Evolutionary conservation across 2,113 vertebrate genomes (phyloP).

Genomic region (Corvus hawaiiensis): DNA sequence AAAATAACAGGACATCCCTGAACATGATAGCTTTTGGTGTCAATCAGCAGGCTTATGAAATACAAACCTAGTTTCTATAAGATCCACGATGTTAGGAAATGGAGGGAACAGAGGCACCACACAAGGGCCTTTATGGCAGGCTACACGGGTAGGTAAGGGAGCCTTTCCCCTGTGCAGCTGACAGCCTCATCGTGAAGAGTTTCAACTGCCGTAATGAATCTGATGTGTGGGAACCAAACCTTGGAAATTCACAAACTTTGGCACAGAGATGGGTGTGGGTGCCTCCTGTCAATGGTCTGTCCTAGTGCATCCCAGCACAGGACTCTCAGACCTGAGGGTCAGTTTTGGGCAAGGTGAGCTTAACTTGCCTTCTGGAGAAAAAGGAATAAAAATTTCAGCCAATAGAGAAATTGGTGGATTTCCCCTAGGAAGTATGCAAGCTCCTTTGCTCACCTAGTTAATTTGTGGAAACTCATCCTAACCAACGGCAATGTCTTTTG

Average conservation of each 20-base stretch:
- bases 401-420: not conserved
- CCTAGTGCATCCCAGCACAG: too few species aligned
- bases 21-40: not conserved
- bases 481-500: not conserved
- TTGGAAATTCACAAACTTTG: not conserved
- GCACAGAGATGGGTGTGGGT: accelerated
- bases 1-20: not conserved
- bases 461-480: not conserved
- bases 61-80: not conserved
- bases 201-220: not conserved
- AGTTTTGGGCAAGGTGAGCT: not conserved
- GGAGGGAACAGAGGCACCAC: not conserved
- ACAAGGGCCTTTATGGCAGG: not conserved
- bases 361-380: not conserved
- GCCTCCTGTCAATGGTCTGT: not conserved
- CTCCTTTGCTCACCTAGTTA: not conserved
- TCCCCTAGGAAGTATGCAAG: not conserved
- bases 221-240: not conserved
- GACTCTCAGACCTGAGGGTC: not conserved
- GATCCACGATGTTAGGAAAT: not conserved
- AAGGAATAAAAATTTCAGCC: not conserved
- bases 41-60: not conserved
- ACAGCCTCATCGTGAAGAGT: not conserved
- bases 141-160: not conserved
- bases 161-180: not conserved